Evolutionary conservation across 2,888 invertebrate species (phyloP), one percentile per base, ranked within the genome.

Genomic region (Cyrtodaria siliqua): DNA sequence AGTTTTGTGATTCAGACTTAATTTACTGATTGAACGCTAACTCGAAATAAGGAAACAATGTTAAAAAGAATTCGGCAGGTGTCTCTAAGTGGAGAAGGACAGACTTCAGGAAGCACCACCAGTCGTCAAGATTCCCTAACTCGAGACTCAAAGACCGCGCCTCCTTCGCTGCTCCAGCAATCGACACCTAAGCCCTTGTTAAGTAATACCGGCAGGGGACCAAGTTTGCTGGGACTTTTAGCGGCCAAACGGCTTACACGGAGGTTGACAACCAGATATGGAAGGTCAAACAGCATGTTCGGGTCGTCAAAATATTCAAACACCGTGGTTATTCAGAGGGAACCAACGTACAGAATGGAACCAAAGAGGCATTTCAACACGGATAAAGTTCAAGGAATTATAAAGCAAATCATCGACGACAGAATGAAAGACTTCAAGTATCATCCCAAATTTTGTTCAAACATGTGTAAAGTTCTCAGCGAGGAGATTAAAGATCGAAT

Each of bases 321-420:
- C 2, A 64, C 75, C 0, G 53, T 62, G 24, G 52, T 67, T 2
- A 57, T 72, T 18, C 78, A 76, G 1, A 72, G 80, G 47, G 87
- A 87, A 66, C 88, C 87, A 3, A 80, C 86, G 0, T 87, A 87
- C 64, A 81, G 85, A 1, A 81, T 88, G 85, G 87, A 85, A 67
- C 87, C 88, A 6, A 64, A 69, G 4, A 57, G 71, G 8, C 81
- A 77, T 42, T 88, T 87, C 70, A 72, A 81, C 26, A 9, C 79
- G 1, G 72, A 68, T 12, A 69, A 73, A 33, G 87, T 84, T 1
- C 67, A 80, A 53, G 70, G 66, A 2, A 55, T 84, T 3, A 79
- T 88, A 0, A 73, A 83, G 38, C 59, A 69, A 0, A 68, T 79
- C 9, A 55, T 87, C 0, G 71, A 86, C 23, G 61, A 59, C 16